Conservation (phyloP, 2,797 vertebrate species). For the Thamnophis elegans region DNA sequence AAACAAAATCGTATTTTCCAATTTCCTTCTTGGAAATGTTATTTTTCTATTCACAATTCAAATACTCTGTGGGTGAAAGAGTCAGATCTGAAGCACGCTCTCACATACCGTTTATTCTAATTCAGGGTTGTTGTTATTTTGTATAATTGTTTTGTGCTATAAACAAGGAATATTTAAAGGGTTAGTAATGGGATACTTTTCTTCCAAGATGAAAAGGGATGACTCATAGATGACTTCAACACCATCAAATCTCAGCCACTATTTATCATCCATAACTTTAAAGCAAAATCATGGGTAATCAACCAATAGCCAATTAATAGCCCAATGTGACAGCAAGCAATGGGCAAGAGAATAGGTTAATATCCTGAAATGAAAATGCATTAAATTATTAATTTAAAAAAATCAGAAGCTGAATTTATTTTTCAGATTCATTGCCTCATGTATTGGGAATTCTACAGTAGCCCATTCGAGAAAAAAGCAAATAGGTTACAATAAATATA, state of each 20-base stretch:
- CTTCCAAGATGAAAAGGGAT: not conserved
- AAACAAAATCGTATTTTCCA: not conserved
- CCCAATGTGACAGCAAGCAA: not conserved
- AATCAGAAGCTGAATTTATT: not conserved
- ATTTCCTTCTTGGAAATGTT: not conserved
- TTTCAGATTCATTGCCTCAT: not conserved
- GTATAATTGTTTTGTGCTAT: not conserved
- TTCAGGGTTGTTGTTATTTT: not conserved
- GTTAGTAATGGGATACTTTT: not conserved
- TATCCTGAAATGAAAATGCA: not conserved
- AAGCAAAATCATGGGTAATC: not conserved
- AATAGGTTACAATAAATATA: not conserved
- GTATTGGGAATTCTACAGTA: not conserved
- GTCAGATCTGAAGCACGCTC: not conserved
- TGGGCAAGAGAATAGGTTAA: not conserved
- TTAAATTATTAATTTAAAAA: not conserved
- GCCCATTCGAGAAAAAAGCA: not conserved
- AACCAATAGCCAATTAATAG: not conserved
- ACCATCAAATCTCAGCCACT: not conserved
- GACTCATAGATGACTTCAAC: not conserved
- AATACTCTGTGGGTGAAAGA: not conserved
- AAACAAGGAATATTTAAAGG: not conserved
- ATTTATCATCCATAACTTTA: not conserved
- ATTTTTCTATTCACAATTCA: not conserved
- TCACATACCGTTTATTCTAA: not conserved